Evolutionary conservation across 1,140 invertebrate genomes (phyloP), one percentile per base, ranked within the genome.

Genomic region (Aleiodes sp.): DNA sequence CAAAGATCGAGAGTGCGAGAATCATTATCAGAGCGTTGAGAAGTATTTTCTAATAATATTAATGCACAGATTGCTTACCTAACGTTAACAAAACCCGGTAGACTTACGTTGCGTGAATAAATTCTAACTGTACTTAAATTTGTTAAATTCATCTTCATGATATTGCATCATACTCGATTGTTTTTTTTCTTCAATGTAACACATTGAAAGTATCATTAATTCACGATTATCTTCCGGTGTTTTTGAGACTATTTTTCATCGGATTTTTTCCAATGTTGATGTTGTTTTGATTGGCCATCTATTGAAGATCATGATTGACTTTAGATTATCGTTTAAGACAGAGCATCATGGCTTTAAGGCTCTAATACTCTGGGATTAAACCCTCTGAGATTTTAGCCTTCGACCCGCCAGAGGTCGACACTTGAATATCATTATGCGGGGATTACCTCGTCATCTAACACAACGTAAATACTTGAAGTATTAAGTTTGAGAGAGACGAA

Each of bases 11-110:
- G 39, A 43, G 39, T 43, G 19, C 39, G 39, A 43, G 4, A 12
- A 43, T 43, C 39, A 43, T 43, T 16, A 43, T 43, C 39, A 43
- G 39, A 43, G 39, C 39, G 39, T 43, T 43, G 39, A 43, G 39
- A 16, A 43, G 39, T 16, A 43, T 43, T 43, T n/a, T 43, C 39
- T 43, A 16, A 43, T 43, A 43, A n/a, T 43, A 43, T 43, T 43
- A 43, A 16, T n/a, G 39, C 1, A 16, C 19, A 43, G 6, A 16
- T 43, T n/a, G 39, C 39, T 43, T 43, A 14, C 39, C n/a, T 43
- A 43, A 43, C 19, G 39, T n/a, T n/a, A n/a, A n/a, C 39, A 16
- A 16, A 16, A 16, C 39, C 39, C 39, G 39, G 39, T 43, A 2
- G 39, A 43, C n/a, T 43, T 16, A n/a, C 14, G 19, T 43, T 43